These are phyloP conservation scores for Brachystomella parvula DNA, from an alignment of 1,140 invertebrate genomes.

Conservation along the genomic window DNA sequence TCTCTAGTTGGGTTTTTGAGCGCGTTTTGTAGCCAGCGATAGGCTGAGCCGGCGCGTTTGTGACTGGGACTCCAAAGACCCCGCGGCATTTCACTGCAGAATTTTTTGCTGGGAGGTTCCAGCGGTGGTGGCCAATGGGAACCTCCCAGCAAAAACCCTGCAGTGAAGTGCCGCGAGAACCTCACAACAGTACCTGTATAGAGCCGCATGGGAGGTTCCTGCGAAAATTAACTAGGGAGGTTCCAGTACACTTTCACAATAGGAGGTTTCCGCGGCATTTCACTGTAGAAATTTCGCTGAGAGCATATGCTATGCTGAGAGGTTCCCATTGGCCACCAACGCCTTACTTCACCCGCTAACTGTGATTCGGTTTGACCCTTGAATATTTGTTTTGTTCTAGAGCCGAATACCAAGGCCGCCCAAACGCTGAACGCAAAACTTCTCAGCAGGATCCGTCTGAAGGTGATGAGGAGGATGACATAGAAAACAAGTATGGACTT, in stretches of 20 bases:
- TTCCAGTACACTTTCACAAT: background rate
- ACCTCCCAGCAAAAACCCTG: too few relatives aligned
- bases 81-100: too few relatives aligned
- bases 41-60: conserved; percentile 24
- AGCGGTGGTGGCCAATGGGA: too few relatives aligned
- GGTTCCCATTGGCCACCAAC: background rate
- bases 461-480: conserved; percentile 45
- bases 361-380: background rate
- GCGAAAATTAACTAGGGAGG: background rate
- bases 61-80: conserved; percentile 1
- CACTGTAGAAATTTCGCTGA: background rate
- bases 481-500: conserved; percentile 53
- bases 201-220: background rate
- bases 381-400: conserved; percentile 11
- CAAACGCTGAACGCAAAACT: conserved; percentile 39
- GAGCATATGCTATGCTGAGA: background rate
- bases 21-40: conserved; percentile 35
- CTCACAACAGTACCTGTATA: background rate
- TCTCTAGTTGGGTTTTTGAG: conserved; percentile 18
- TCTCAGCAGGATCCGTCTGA: conserved; percentile 35
- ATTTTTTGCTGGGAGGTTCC: too few relatives aligned
- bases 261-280: background rate
- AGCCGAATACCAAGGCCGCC: conserved; percentile 38
- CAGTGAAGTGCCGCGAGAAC: background rate
- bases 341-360: background rate